Evolutionary conservation across 1,140 invertebrate species (phyloP).

Genomic region (Cydia splendana): DNA sequence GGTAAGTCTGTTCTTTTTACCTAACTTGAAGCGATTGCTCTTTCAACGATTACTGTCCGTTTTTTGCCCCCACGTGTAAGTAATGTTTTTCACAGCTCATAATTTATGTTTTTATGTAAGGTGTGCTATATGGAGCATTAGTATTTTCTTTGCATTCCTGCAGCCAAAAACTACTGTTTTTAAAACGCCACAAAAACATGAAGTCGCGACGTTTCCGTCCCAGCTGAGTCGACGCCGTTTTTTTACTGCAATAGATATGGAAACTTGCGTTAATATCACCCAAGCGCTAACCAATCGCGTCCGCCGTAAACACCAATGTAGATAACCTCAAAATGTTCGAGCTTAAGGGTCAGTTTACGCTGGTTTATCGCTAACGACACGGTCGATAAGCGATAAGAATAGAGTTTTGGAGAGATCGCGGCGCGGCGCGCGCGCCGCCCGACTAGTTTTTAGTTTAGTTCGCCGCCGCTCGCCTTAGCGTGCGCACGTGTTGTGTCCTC

Average conservation of each 20-base stretch:
- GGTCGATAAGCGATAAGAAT: not conserved
- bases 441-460: conserved; percentile 48
- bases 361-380: not conserved
- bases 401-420: conserved; percentile 55
- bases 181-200: conserved; percentile 22
- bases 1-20: too few species aligned
- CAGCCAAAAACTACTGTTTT: conserved; percentile 7
- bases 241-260: conserved; percentile 53
- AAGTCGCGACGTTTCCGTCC: conserved; percentile 15
- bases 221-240: conserved; percentile 44
- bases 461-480: conserved; percentile 60
- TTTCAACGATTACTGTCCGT: not conserved
- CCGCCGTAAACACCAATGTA: not conserved
- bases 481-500: conserved; percentile 52
- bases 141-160: not conserved
- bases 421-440: conserved; percentile 55
- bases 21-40: too few species aligned
- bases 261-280: not conserved
- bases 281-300: not conserved
- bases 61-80: not conserved
- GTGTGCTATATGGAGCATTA: not conserved
- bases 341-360: not conserved
- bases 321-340: not conserved
- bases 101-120: not conserved
- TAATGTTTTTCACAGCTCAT: not conserved